These are phyloP conservation scores for Drosophila infuscata DNA, from an alignment of 2,888 invertebrate genomes.

Conservation along the genomic window DNA sequence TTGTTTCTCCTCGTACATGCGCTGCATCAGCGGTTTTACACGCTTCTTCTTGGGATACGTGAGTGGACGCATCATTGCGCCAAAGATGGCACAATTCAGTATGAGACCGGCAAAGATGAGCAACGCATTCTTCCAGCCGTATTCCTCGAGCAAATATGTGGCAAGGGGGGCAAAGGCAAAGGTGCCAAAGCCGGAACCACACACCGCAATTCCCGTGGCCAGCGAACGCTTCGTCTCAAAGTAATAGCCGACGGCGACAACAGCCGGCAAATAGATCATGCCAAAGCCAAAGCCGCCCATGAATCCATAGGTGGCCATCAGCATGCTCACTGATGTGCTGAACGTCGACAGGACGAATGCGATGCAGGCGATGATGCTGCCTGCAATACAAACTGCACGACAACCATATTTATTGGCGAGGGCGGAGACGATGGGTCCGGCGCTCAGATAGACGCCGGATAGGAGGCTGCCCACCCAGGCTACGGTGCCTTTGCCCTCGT, in stretches of 20 bases:
- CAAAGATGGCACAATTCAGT: slow-evolving; percentile 95
- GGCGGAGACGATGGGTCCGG: slow-evolving; percentile 98
- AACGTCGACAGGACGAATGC: slow-evolving; percentile 96
- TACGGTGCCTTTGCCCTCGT: slow-evolving; percentile 93
- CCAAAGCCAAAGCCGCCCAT: slow-evolving; percentile 97
- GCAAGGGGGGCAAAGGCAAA: slow-evolving; percentile 98
- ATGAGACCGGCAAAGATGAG: slow-evolving; percentile 96
- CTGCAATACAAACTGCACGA: slow-evolving; percentile 96
- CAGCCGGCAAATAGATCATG: slow-evolving; percentile 97
- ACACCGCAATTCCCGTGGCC: slow-evolving; percentile 97
- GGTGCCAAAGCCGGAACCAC: slow-evolving; percentile 98
- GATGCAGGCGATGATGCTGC: slow-evolving; percentile 92
- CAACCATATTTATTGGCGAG: slow-evolving; percentile 98
- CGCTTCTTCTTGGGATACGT: slow-evolving; percentile 85
- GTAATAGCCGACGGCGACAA: slow-evolving; percentile 98
- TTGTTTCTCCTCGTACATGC: slow-evolving; percentile 97
- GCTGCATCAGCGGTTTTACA: slow-evolving; percentile 92
- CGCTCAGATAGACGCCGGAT: slow-evolving; percentile 97
- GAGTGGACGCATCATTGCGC: slow-evolving; percentile 86
- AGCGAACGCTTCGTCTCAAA: slow-evolving; percentile 97
- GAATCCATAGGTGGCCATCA: slow-evolving; percentile 97
- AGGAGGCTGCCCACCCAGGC: slow-evolving; percentile 98
- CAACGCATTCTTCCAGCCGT: slow-evolving; percentile 95
- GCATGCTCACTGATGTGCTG: slow-evolving; percentile 93
- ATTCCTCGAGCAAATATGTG: slow-evolving; percentile 90